A percentile compares a stretch with the other conserved stretches of the same genome.
Conservation (phyloP, 2,797 vertebrate species). For the Sandelia bainsii region DNA sequence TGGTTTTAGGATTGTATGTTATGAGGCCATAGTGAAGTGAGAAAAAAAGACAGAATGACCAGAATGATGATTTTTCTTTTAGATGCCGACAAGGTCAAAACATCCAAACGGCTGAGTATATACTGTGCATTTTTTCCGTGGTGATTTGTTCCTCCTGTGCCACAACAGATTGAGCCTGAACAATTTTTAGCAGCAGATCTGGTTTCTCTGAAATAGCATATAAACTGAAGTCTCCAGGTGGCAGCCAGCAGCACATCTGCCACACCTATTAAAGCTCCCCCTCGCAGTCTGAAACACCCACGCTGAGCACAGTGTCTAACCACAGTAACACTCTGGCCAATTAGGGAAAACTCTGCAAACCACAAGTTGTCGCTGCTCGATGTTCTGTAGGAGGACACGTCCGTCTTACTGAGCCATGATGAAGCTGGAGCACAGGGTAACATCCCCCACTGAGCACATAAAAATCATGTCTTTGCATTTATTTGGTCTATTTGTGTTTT, state of each 20-base stretch:
- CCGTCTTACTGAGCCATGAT: conserved; percentile 22
- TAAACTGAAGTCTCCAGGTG: conserved; percentile 30
- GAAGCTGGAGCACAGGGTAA: neutral
- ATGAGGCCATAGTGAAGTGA: conserved; percentile 42
- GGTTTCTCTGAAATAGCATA: conserved; percentile 13
- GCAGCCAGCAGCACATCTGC: conserved; percentile 15
- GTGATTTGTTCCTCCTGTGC: conserved; percentile 35
- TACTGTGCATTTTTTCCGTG: conserved; percentile 9
- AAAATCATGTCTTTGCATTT: neutral
- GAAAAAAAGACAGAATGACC: conserved; percentile 38
- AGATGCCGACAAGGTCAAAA: neutral
- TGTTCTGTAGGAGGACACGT: conserved; percentile 19
- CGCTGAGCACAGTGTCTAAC: conserved; percentile 2
- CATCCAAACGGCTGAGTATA: neutral
- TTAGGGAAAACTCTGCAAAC: conserved; percentile 17
- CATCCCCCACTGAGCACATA: neutral
- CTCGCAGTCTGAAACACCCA: conserved; percentile 32
- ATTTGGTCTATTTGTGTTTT: conserved; percentile 1
- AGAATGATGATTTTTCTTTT: neutral
- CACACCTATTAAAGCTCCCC: conserved; percentile 31
- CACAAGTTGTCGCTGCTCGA: neutral
- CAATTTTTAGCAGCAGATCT: conserved; percentile 28
- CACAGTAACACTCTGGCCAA: conserved; percentile 4
- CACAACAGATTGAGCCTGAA: conserved; percentile 29
- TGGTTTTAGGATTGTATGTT: conserved; percentile 54